Conservation (phyloP, 1,140 invertebrate species). For the Drepana arcuata region DNA sequence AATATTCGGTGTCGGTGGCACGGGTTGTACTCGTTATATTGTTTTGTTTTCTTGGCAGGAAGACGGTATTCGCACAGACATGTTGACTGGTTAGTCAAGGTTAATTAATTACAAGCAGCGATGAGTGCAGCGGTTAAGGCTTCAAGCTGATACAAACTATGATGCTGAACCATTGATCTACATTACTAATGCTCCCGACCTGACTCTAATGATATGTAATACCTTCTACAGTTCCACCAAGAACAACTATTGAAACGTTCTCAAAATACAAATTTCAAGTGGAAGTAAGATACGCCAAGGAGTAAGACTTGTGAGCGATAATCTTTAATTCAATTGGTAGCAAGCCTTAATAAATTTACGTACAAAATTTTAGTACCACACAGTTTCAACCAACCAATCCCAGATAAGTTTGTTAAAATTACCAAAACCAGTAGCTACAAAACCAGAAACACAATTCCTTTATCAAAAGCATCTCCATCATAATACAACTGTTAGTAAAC, state of each 20-base stretch:
- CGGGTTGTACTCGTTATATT: constrained; percentile 29
- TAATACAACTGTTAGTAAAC: constrained; percentile 38
- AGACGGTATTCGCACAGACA: constrained; percentile 57
- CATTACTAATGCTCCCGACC: constrained; percentile 7
- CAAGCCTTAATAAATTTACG: constrained; percentile 7
- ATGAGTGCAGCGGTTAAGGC: constrained; percentile 9
- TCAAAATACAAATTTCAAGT: no score
- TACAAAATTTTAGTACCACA: constrained; percentile 9
- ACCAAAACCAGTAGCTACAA: constrained; percentile 36
- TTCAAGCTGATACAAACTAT: neutral
- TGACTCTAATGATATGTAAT: constrained; percentile 2
- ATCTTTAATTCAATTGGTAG: constrained; percentile 8
- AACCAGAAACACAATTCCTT: constrained; percentile 21
- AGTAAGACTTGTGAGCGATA: constrained; percentile 58
- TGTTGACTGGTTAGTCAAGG: constrained; percentile 12
- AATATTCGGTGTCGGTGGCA: constrained; percentile 38
- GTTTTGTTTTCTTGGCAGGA: constrained; percentile 50
- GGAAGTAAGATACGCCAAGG: no score
- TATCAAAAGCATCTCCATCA: constrained; percentile 16
- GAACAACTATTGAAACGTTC: neutral
- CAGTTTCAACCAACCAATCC: constrained; percentile 21
- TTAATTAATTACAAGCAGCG: constrained; percentile 6
- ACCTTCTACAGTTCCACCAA: neutral
- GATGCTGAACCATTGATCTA: constrained; percentile 3
- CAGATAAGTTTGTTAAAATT: constrained; percentile 22